Percentiles rank a stretch among this genome's conserved stretches.
Conservation (phyloP, 2,797 vertebrate genomes). For the Gastrophryne carolinensis region DNA sequence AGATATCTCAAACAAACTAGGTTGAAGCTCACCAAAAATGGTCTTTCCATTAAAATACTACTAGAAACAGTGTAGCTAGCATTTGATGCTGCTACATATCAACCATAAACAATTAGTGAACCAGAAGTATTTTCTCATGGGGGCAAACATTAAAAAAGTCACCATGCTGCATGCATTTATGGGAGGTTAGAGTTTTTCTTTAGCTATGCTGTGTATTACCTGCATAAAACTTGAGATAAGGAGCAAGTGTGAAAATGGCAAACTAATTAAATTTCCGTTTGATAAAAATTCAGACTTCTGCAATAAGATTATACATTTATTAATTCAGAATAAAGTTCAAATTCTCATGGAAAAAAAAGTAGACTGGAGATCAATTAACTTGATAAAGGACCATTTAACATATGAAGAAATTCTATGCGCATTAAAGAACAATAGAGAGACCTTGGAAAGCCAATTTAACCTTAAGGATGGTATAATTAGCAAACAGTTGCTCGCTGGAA, state of each 20-base stretch:
- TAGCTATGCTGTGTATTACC: neutral
- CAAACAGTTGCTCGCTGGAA: neutral
- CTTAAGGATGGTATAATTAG: slow-evolving; percentile 32
- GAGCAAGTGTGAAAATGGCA: neutral
- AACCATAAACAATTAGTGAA: no score
- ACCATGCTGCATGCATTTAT: no score
- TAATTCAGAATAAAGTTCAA: slow-evolving; percentile 4
- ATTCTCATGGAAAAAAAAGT: slow-evolving; percentile 8
- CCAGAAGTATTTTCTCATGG: no score
- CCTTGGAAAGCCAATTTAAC: slow-evolving; percentile 36
- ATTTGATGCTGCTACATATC: no score
- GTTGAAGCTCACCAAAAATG: no score
- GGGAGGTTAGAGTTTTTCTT: no score
- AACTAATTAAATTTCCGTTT: slow-evolving; percentile 15
- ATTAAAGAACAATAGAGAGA: slow-evolving; percentile 41
- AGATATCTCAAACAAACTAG: no score
- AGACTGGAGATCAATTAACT: slow-evolving; percentile 26
- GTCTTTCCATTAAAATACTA: no score
- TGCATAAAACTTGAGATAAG: neutral
- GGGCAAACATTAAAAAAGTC: no score
- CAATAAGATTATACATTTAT: slow-evolving; percentile 24
- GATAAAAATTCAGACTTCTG: slow-evolving; percentile 14
- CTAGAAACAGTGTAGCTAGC: neutral
- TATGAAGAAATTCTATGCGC: slow-evolving; percentile 32
- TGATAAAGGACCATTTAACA: slow-evolving; percentile 27